These are phyloP conservation scores for Drosophila kohkoa DNA, from an alignment of 1,140 invertebrate genomes.

Conservation along the genomic window DNA sequence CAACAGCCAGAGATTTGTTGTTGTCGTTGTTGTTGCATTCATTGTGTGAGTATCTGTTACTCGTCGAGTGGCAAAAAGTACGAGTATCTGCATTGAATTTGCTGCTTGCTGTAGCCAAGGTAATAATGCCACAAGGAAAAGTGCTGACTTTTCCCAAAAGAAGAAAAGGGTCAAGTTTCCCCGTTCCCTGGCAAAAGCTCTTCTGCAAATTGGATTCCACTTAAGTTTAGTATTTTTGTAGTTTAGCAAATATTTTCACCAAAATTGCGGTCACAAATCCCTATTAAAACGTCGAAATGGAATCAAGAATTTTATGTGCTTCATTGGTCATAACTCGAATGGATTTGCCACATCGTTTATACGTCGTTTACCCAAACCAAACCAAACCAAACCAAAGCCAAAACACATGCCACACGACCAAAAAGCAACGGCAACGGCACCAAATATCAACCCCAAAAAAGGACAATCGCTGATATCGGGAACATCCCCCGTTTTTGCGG, in stretches of 20 bases:
- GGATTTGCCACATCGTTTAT: slow-evolving; percentile 75
- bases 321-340: slow-evolving; percentile 51
- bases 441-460: slow-evolving; percentile 64
- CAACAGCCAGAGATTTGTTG: slow-evolving; percentile 10
- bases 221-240: background rate
- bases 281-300: slow-evolving; percentile 25
- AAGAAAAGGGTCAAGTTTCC: slow-evolving; percentile 39
- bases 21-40: slow-evolving; percentile 21
- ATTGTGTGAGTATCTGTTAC: slow-evolving; percentile 27
- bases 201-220: slow-evolving; percentile 9
- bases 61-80: slow-evolving; percentile 12
- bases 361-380: slow-evolving; percentile 55
- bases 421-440: slow-evolving; percentile 1
- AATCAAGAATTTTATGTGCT: slow-evolving; percentile 51
- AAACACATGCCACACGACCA: slow-evolving; percentile 2
- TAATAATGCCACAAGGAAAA: slow-evolving; percentile 40
- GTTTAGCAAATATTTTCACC: slow-evolving; percentile 8
- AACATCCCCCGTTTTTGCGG: slow-evolving; percentile 43
- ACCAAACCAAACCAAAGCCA: background rate
- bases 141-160: slow-evolving; percentile 38
- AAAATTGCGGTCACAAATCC: slow-evolving; percentile 35
- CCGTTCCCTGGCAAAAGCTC: background rate
- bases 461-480: slow-evolving; percentile 37
- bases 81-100: slow-evolving; percentile 36
- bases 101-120: slow-evolving; percentile 20